Evolutionary conservation across 2,797 vertebrate species (phyloP).

Genomic region (Onychomys leucogaster): DNA sequence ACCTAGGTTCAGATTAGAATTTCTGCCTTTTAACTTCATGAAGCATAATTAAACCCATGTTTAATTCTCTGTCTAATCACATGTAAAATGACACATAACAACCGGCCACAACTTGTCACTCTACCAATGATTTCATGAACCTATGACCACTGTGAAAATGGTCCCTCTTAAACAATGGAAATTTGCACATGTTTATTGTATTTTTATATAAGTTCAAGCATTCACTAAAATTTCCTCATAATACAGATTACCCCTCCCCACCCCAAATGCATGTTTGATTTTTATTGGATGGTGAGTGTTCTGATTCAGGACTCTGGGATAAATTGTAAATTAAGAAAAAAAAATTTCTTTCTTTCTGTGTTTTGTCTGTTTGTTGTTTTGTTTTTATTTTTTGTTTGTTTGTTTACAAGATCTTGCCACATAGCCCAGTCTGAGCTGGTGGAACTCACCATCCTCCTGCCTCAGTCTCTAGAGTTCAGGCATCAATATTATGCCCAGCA

Average conservation of each 20-base stretch:
- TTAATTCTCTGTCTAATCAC: not conserved
- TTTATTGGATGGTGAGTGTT: not conserved
- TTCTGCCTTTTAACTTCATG: slow-evolving; percentile 11
- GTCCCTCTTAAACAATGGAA: slow-evolving; percentile 15
- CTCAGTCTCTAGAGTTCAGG: not conserved
- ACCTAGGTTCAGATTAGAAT: slow-evolving; percentile 51
- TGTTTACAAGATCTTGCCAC: not conserved
- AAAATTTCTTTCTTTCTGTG: not conserved
- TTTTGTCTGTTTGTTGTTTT: not conserved
- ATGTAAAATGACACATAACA: slow-evolving; percentile 20
- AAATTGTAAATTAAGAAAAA: slow-evolving; percentile 5
- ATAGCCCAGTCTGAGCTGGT: not conserved
- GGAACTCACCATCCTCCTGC: not conserved
- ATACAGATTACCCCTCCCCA: not conserved
- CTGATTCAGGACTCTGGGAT: not conserved
- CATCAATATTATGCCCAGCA: not conserved
- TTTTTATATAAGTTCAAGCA: slow-evolving; percentile 4
- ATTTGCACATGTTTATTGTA: not conserved
- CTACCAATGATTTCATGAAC: not conserved
- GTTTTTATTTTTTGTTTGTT: not conserved
- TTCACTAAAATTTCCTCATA: not conserved
- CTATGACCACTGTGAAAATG: not conserved
- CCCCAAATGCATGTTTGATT: not conserved
- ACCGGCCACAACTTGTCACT: not conserved
- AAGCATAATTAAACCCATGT: slow-evolving; percentile 49